phyloP scores from a whole-genome alignment of 2,797 vertebrate genomes.

The Acomys russatus region DNA sequence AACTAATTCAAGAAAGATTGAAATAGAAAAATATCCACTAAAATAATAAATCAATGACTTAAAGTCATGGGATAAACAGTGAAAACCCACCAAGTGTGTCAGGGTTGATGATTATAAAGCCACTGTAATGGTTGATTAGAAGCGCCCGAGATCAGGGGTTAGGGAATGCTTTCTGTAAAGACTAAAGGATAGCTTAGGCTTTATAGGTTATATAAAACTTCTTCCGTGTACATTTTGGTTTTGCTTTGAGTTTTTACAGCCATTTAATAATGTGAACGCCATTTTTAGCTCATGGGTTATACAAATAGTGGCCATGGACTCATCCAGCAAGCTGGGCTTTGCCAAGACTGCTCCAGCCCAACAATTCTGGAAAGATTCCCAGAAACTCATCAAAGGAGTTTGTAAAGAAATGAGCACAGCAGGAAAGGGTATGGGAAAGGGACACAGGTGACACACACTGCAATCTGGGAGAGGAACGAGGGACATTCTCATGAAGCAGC shows the following conservation, averaged over 20 bases:
- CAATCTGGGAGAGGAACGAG: not conserved
- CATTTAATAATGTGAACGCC: not conserved
- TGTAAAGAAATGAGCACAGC: constrained; percentile 1
- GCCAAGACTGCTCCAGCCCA: not conserved
- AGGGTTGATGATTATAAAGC: not conserved
- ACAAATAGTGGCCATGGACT: constrained; percentile 3
- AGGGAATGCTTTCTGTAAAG: not conserved
- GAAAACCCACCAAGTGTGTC: not conserved
- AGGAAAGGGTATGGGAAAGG: not conserved
- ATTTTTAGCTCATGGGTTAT: constrained; percentile 17
- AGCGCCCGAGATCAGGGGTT: not conserved
- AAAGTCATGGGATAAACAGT: not conserved
- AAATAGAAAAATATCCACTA: not conserved
- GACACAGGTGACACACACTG: not conserved
- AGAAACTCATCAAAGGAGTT: constrained; percentile 41
- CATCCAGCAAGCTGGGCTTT: not conserved
- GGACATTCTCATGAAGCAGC: not conserved
- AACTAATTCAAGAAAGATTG: not conserved
- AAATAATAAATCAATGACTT: not conserved
- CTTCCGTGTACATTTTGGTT: not conserved
- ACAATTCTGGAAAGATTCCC: constrained; percentile 51
- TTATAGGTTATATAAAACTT: not conserved
- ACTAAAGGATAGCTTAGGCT: not conserved
- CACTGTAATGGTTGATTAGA: not conserved
- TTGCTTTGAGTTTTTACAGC: constrained; percentile 21